Evolutionary conservation across 2,888 invertebrate genomes (phyloP).

Genomic region (Lepidonotus clava): DNA sequence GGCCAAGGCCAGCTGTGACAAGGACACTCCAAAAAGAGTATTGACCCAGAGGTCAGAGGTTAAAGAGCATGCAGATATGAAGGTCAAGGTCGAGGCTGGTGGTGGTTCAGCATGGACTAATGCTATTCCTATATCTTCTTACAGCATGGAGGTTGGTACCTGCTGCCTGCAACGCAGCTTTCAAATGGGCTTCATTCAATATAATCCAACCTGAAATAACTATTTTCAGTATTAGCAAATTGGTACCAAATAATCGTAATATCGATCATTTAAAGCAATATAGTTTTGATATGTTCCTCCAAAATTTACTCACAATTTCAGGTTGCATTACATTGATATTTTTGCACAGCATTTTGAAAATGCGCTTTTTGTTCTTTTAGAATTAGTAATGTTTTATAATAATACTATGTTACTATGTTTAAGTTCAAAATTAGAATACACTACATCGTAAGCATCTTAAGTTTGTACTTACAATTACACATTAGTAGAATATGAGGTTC

Average conservation of each 20-base stretch:
- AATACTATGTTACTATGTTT: too few relatives aligned
- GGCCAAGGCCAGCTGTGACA: not conserved
- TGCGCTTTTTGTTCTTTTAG: not conserved
- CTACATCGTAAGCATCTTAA: too few relatives aligned
- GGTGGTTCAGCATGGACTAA: conserved; percentile 40
- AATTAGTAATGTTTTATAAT: not conserved
- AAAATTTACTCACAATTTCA: too few relatives aligned
- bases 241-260: too few relatives aligned
- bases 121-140: conserved; percentile 41
- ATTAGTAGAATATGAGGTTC: too few relatives aligned
- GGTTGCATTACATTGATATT: not conserved
- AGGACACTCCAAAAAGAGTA: not conserved
- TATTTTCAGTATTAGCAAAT: too few relatives aligned
- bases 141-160: conserved; percentile 50
- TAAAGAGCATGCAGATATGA: conserved; percentile 33
- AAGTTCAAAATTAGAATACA: too few relatives aligned
- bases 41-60: not conserved
- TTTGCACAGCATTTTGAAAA: not conserved
- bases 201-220: not conserved
- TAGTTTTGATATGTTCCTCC: too few relatives aligned
- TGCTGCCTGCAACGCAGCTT: not conserved
- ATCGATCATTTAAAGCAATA: too few relatives aligned
- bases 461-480: too few relatives aligned
- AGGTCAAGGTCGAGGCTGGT: conserved; percentile 46
- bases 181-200: not conserved